Base-by-base conservation (phyloP, 2,113 vertebrate genomes). In the Ovis aries region DNA sequence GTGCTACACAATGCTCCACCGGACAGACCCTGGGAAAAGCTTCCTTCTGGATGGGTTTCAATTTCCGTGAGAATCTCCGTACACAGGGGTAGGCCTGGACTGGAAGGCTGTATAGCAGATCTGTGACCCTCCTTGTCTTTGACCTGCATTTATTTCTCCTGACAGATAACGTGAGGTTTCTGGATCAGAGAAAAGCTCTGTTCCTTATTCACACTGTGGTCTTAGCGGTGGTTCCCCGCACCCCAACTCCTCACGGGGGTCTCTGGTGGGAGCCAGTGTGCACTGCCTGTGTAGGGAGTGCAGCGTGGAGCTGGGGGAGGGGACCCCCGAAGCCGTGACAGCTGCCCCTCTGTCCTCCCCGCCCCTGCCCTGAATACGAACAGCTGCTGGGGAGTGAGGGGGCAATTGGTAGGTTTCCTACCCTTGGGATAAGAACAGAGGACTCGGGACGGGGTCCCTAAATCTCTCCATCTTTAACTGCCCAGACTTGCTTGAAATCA, bases 271-370 rank as follows among this genome's bases (percentile, higher is more conserved):
- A 80, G 55, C 48, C 43, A 0, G 15, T 3, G 21, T 10, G 1
- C 27, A 16, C n/a, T 1, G 43, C 0, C 2, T 12, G 8, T 3
- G 5, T 1, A 4, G 55, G n/a, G 17, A 3, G 6, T 19, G 5
- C 52, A 45, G 9, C 1, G 3, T 0, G 1, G 45, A 19, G 78
- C 40, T 1, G 15, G 16, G 16, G 29, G 5, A 33, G 29, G 23
- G 71, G 40, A 77, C 11, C 71, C 40, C 78, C 29, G 5, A 3
- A 33, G 29, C 78, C 5, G 2, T 19, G 45, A 81, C 45, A 4
- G 80, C 31, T 21, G 31, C 17, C 40, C 89, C 50, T 57, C 43
- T 16, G 29, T 2, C 15, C 21, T n/a, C 62, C 60, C 11, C 0
- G 14, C 3, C 11, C 12, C 21, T 25, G 50, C 64, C 64, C 64